Conservation (phyloP, 35 echinoderm and acorn worm species). For the Stichopus chloronotus region DNA sequence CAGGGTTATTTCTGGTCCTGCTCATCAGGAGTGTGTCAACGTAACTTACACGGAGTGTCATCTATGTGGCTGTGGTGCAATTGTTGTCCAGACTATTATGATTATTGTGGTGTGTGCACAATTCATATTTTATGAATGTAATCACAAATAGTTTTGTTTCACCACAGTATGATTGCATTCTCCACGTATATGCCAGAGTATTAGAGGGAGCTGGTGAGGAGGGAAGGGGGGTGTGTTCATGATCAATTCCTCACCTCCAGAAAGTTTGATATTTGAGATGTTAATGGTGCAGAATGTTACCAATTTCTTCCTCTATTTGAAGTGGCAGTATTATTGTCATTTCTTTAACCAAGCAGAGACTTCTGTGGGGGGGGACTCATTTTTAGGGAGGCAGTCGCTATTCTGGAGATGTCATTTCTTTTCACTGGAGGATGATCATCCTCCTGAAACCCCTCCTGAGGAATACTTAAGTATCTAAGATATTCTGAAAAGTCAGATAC, state of each 20-base stretch:
- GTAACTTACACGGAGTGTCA: background rate
- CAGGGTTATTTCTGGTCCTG: background rate
- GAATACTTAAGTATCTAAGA: too few species aligned
- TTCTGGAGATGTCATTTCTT: too few species aligned
- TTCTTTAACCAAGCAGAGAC: too few species aligned
- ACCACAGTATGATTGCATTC: background rate
- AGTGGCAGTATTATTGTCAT: too few species aligned
- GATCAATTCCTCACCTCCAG: background rate
- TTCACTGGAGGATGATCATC: too few species aligned
- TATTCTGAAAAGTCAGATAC: too few species aligned
- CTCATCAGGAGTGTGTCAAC: background rate
- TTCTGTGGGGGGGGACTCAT: too few species aligned
- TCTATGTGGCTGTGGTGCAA: background rate
- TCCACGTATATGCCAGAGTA: background rate
- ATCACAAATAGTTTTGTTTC: too few species aligned
- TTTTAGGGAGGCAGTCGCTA: too few species aligned
- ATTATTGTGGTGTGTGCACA: background rate
- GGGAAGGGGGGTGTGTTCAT: background rate
- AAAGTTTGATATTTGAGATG: background rate
- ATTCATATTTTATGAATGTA: background rate
- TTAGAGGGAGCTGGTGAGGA: background rate
- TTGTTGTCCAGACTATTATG: background rate
- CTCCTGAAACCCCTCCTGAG: too few species aligned
- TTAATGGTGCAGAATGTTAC: background rate
- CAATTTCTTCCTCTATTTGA: too few species aligned